Percentiles rank a stretch among this genome's conserved stretches.
phyloP scores from a whole-genome alignment of 2,888 invertebrate genomes.

The Perdita meconis region DNA sequence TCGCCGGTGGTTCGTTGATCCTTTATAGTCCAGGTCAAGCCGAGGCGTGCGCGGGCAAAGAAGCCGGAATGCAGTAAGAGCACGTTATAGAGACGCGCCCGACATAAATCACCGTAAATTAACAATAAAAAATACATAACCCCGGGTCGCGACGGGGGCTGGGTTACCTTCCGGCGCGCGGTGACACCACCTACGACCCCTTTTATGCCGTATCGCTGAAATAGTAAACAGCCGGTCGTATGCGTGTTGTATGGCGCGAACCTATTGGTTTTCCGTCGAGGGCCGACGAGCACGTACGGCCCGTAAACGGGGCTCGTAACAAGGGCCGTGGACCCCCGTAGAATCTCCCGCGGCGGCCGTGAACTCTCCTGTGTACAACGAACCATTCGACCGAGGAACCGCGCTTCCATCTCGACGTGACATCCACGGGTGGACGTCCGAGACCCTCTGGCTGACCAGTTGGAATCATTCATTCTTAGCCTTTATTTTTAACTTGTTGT shows the following conservation, averaged over 20 bases:
- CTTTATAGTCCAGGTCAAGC: slow-evolving; percentile 44
- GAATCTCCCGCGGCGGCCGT: slow-evolving; percentile 59
- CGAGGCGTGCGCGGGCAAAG: slow-evolving; percentile 40
- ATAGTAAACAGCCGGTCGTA: slow-evolving; percentile 66
- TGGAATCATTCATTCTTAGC: neutral
- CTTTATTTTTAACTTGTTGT: too few relatives aligned
- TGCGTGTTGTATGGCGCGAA: slow-evolving; percentile 46
- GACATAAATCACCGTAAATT: slow-evolving; percentile 76
- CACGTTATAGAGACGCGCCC: slow-evolving; percentile 63
- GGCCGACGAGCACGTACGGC: slow-evolving; percentile 66
- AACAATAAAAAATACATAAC: slow-evolving; percentile 76
- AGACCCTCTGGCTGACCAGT: neutral
- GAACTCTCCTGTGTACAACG: slow-evolving; percentile 51
- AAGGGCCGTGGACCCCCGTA: slow-evolving; percentile 64
- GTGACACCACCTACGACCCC: slow-evolving; percentile 49
- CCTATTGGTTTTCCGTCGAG: slow-evolving; percentile 62
- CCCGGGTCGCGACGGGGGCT: slow-evolving; percentile 47
- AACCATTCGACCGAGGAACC: slow-evolving; percentile 38
- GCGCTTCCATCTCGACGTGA: slow-evolving; percentile 19
- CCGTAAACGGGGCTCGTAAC: slow-evolving; percentile 70
- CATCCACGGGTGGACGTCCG: neutral
- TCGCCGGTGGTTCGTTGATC: slow-evolving; percentile 13
- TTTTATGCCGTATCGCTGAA: slow-evolving; percentile 62
- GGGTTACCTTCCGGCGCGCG: slow-evolving; percentile 55
- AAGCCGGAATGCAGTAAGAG: slow-evolving; percentile 52